phyloP scores from a whole-genome alignment of 2,113 vertebrate genomes.

The Cynocephalus volans region DNA sequence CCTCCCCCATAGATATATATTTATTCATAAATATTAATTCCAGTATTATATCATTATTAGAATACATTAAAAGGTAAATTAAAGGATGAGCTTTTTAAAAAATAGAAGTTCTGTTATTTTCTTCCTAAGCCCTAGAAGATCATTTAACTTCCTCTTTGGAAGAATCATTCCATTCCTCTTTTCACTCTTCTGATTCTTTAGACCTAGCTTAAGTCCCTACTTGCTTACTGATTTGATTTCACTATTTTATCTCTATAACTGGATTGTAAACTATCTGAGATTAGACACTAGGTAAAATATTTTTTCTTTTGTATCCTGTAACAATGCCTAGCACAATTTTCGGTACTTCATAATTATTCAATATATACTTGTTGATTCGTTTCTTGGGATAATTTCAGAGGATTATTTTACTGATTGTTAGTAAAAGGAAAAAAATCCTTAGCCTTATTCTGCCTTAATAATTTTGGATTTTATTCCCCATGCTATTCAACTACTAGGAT shows the following conservation, averaged over 20 bases:
- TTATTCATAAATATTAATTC: constrained; percentile 26
- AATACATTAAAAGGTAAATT: constrained; percentile 23
- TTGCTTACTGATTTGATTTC: neutral
- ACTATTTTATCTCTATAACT: constrained; percentile 6
- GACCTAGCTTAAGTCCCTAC: neutral
- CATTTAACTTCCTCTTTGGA: neutral
- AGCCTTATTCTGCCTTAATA: neutral
- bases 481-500: constrained; percentile 27
- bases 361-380: constrained; percentile 25
- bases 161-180: neutral
- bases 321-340: neutral
- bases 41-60: constrained; percentile 1
- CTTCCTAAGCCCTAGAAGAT: neutral
- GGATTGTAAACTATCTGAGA: constrained; percentile 1
- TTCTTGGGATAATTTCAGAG: constrained; percentile 47
- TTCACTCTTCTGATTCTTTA: constrained; percentile 8
- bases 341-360: neutral
- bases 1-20: neutral
- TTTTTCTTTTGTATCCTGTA: constrained; percentile 11
- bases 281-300: neutral
- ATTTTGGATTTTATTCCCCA: constrained; percentile 22
- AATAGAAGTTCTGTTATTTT: neutral
- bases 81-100: neutral
- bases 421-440: neutral
- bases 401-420: constrained; percentile 7